Evolutionary conservation across 2,888 invertebrate species (phyloP).

Genomic region (Xylophagus ater): DNA sequence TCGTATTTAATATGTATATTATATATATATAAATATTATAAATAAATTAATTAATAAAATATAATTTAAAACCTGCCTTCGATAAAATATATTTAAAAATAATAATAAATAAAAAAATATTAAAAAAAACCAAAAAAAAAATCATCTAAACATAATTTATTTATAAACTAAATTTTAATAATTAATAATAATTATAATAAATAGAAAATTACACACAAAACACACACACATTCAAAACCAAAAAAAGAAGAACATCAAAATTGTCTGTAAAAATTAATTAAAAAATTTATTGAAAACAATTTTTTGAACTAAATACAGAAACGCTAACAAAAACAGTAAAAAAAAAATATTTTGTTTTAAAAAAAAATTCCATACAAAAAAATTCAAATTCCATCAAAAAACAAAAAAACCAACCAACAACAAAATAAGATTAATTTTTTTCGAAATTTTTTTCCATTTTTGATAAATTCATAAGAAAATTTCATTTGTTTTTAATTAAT

Average conservation of each 20-base stretch:
- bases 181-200: background rate
- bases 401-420: too few species aligned
- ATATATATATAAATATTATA: slow-evolving; percentile 13
- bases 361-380: too few species aligned
- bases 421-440: too few species aligned
- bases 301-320: too few species aligned
- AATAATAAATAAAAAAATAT: slow-evolving; percentile 3
- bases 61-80: slow-evolving; percentile 19
- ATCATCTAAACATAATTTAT: slow-evolving; percentile 7
- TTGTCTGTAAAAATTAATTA: slow-evolving; percentile 7
- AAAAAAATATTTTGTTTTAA: too few species aligned
- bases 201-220: too few species aligned
- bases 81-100: slow-evolving; percentile 11
- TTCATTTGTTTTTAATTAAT: too few species aligned
- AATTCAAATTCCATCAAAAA: too few species aligned
- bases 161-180: background rate
- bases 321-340: too few species aligned
- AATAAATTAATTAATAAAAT: slow-evolving; percentile 6
- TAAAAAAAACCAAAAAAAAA: slow-evolving; percentile 6
- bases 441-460: too few species aligned
- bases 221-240: slow-evolving; percentile 8
- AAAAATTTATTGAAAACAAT: slow-evolving; percentile 7
- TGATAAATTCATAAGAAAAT: too few species aligned
- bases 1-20: slow-evolving; percentile 13
- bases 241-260: background rate